phyloP scores from a whole-genome alignment of 2,797 vertebrate species.

The Lindbergichthys nudifrons region DNA sequence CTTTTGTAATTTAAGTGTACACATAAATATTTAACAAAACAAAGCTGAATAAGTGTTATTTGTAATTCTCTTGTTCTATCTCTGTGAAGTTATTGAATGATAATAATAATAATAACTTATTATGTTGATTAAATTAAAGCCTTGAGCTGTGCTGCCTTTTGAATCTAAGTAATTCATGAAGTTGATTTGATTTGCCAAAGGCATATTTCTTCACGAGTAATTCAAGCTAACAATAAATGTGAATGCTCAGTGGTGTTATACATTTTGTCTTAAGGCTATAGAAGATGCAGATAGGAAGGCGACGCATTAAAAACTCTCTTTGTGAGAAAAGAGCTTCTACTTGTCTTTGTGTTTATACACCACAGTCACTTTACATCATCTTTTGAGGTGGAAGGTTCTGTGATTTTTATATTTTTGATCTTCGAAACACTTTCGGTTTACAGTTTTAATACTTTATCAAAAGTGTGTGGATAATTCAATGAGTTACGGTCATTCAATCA shows the following conservation, averaged over 20 bases:
- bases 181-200: not conserved
- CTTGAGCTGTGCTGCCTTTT: not conserved
- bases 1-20: not conserved
- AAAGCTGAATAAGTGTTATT: not conserved
- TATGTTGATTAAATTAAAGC: not conserved
- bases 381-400: too few relatives aligned
- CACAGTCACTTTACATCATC: too few relatives aligned
- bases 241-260: conserved; percentile 5
- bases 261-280: not conserved
- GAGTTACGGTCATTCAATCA: not conserved
- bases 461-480: too few relatives aligned
- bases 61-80: not conserved
- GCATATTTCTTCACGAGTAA: conserved; percentile 8
- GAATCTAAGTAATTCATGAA: conserved; percentile 4
- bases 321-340: not conserved
- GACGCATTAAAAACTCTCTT: not conserved
- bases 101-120: not conserved
- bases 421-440: too few relatives aligned
- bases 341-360: not conserved
- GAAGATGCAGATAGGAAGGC: not conserved
- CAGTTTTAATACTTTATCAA: too few relatives aligned
- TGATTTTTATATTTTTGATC: too few relatives aligned
- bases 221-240: not conserved
- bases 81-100: not conserved
- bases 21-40: conserved; percentile 3